phyloP scores from a whole-genome alignment of 2,797 vertebrate genomes.

The Eulemur albifrons region DNA sequence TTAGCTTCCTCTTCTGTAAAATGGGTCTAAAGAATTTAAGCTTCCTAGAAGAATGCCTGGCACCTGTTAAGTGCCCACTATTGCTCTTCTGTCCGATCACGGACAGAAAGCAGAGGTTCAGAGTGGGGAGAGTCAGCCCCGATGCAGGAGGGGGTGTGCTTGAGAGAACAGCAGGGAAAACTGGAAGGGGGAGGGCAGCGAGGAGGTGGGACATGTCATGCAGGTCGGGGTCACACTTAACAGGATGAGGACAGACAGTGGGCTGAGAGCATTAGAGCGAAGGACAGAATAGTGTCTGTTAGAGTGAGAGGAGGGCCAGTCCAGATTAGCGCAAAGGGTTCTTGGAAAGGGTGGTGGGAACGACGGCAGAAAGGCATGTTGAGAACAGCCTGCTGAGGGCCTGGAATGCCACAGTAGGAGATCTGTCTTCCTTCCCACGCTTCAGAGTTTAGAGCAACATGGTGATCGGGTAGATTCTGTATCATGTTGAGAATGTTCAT shows the following conservation, averaged over 20 bases:
- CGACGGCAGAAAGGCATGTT: accelerated
- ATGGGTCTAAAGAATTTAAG: not conserved
- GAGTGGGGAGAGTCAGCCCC: not conserved
- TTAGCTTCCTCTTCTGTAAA: not conserved
- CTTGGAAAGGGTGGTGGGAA: not conserved
- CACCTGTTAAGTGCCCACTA: no score
- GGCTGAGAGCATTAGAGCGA: no score
- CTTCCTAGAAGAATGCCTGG: not conserved
- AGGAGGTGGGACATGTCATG: not conserved
- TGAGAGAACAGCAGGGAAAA: not conserved
- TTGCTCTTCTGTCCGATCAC: not conserved
- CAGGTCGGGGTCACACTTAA: accelerated
- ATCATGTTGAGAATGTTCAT: not conserved
- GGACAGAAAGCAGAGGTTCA: not conserved
- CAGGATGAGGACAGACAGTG: not conserved
- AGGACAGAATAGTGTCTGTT: not conserved
- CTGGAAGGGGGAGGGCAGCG: not conserved
- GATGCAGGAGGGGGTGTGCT: accelerated
- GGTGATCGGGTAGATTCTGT: not conserved
- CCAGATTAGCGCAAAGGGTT: not conserved
- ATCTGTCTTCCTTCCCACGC: accelerated
- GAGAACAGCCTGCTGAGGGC: accelerated
- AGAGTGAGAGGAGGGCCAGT: not conserved
- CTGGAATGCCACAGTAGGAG: not conserved
- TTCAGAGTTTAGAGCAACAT: not conserved